Evolutionary conservation across 1,140 invertebrate genomes (phyloP).

Genomic region (Sinella curviseta): DNA sequence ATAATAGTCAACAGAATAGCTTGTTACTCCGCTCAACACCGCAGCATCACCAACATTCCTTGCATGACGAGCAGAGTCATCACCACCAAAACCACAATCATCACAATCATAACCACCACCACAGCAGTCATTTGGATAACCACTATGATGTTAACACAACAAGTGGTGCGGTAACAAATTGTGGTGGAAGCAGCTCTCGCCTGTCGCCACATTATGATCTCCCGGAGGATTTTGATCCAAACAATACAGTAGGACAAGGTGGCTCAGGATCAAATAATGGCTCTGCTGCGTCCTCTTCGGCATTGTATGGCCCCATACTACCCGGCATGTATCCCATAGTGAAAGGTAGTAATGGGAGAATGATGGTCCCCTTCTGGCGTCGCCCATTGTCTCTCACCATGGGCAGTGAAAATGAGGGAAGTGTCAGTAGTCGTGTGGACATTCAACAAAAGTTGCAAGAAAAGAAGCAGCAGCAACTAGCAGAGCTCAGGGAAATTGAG

Average conservation of each 20-base stretch:
- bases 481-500: constrained; percentile 74
- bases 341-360: constrained; percentile 47
- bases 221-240: not conserved
- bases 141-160: constrained; percentile 11
- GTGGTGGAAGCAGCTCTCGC: not conserved
- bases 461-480: constrained; percentile 83
- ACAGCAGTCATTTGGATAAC: not conserved
- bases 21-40: not conserved
- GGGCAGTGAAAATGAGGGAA: constrained; percentile 69
- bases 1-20: not conserved
- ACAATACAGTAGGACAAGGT: not conserved
- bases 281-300: not conserved
- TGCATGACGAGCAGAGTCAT: not conserved
- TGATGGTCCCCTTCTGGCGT: constrained; percentile 75
- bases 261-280: not conserved
- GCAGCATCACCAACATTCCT: not conserved
- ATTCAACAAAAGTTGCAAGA: constrained; percentile 84
- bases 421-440: constrained; percentile 73
- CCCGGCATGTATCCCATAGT: not conserved
- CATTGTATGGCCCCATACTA: not conserved
- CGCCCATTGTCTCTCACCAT: constrained; percentile 64
- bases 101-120: not conserved
- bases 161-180: not conserved
- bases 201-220: constrained; percentile 2
- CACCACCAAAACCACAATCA: not conserved